phyloP scores from a whole-genome alignment of 2,888 invertebrate genomes.

The Drosophila diplacantha region DNA sequence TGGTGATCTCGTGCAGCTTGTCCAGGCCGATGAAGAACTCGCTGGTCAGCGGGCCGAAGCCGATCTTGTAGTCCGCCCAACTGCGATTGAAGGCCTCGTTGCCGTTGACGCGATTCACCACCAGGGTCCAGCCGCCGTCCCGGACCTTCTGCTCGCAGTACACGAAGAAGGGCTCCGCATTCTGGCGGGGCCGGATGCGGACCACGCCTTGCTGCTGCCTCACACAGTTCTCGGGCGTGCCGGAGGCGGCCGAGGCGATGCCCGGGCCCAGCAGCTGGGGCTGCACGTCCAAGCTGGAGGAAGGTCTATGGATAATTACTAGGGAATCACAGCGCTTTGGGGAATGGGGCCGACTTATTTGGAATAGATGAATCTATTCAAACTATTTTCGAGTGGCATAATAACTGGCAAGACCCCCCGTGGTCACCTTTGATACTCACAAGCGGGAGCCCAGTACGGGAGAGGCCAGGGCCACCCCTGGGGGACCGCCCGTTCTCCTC shows the following conservation, averaged over 20 bases:
- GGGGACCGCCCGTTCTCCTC: constrained; percentile 20
- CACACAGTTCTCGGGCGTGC: constrained; percentile 50
- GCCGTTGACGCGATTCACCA: constrained; percentile 55
- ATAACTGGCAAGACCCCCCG: too few species aligned
- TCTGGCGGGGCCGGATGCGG: constrained; percentile 40
- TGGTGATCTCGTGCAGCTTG: constrained; percentile 54
- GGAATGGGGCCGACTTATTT: too few species aligned
- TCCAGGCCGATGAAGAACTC: constrained; percentile 63
- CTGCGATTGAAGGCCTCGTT: constrained; percentile 55
- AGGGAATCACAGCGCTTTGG: rapidly evolving
- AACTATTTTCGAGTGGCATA: too few species aligned
- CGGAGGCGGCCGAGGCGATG: not conserved
- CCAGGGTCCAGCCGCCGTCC: constrained; percentile 56
- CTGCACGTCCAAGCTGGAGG: constrained; percentile 31
- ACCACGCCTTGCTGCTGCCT: constrained; percentile 54
- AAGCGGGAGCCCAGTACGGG: constrained; percentile 40
- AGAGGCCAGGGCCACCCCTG: not conserved
- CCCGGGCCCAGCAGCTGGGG: constrained; percentile 17
- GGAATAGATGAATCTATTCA: too few species aligned
- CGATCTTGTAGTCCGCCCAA: constrained; percentile 59
- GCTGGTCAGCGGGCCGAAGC: constrained; percentile 41
- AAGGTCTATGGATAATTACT: not conserved
- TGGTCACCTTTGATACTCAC: constrained; percentile 29
- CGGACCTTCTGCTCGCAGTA: constrained; percentile 55
- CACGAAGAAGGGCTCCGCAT: constrained; percentile 55